Conservation (phyloP, 2,888 invertebrate genomes). For the Mycogona germanica region DNA sequence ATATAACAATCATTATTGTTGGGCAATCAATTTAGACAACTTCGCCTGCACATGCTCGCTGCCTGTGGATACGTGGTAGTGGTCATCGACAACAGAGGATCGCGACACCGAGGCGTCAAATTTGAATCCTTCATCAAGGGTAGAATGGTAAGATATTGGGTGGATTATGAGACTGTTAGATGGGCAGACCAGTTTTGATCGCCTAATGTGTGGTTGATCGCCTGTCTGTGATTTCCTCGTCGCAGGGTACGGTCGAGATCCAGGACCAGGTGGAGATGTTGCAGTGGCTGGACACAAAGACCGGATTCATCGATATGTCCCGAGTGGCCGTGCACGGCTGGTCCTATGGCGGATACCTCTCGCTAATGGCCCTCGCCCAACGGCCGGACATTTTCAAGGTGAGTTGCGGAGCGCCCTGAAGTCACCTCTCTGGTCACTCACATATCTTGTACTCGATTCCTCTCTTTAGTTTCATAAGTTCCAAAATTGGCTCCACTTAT, state of each 20-base stretch:
- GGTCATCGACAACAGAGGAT: slow-evolving; percentile 89
- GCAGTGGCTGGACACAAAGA: slow-evolving; percentile 65
- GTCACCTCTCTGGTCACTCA: neutral
- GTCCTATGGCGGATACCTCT: slow-evolving; percentile 98
- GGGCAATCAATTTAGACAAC: slow-evolving; percentile 56
- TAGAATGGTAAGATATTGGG: slow-evolving; percentile 58
- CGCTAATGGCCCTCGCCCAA: slow-evolving; percentile 85
- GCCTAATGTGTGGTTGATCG: neutral
- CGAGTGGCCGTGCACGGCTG: slow-evolving; percentile 95
- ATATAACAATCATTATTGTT: no score
- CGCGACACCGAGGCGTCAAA: slow-evolving; percentile 76
- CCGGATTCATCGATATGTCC: slow-evolving; percentile 79
- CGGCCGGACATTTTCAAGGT: slow-evolving; percentile 88
- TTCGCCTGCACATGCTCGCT: slow-evolving; percentile 88
- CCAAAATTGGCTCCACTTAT: no score
- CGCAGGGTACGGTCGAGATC: slow-evolving; percentile 74
- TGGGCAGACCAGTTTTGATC: neutral
- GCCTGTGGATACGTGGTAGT: slow-evolving; percentile 94
- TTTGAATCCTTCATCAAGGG: slow-evolving; percentile 86
- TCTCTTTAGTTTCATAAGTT: neutral
- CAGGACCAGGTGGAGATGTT: slow-evolving; percentile 93
- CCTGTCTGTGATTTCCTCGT: slow-evolving; percentile 13
- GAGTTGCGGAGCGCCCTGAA: slow-evolving; percentile 17
- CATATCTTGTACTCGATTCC: neutral
- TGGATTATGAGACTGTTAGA: neutral